Evolutionary conservation across 2,888 invertebrate genomes (phyloP).

Genomic region (Leucophenga montana): DNA sequence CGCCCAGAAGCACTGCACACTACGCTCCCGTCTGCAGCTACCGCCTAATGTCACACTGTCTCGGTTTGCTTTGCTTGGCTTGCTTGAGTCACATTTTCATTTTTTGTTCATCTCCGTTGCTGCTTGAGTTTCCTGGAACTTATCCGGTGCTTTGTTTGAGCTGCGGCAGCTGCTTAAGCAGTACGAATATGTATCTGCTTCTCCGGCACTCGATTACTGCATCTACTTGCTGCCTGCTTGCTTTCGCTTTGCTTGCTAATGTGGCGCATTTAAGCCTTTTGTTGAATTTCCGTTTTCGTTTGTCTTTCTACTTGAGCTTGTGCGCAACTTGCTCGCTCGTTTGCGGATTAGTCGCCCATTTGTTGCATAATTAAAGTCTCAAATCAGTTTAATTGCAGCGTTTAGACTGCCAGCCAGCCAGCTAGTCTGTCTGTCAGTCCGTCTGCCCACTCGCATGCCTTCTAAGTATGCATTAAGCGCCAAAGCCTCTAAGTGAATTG

Average conservation of each 20-base stretch:
- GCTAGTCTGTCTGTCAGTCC: slow-evolving; percentile 40
- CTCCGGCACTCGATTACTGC: neutral
- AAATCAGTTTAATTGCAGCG: slow-evolving; percentile 48
- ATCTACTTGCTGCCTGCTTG: neutral
- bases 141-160: slow-evolving; percentile 15
- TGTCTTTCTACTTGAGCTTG: slow-evolving; percentile 48
- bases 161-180: slow-evolving; percentile 5
- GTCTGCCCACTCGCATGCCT: slow-evolving; percentile 20
- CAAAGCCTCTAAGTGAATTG: neutral
- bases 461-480: slow-evolving; percentile 41
- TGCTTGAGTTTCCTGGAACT: neutral
- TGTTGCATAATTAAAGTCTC: slow-evolving; percentile 60
- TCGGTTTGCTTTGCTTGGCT: neutral
- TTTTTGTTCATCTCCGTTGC: slow-evolving; percentile 3
- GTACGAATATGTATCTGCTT: slow-evolving; percentile 5
- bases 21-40: neutral
- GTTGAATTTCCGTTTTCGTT: slow-evolving; percentile 52
- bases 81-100: slow-evolving; percentile 58
- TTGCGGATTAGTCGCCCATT: slow-evolving; percentile 57
- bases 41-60: neutral
- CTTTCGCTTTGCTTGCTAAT: slow-evolving; percentile 27
- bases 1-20: neutral
- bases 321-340: slow-evolving; percentile 25
- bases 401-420: slow-evolving; percentile 47
- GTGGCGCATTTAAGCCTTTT: slow-evolving; percentile 35